phyloP scores from a whole-genome alignment of 2,888 invertebrate species.

The Philaethria dido region DNA sequence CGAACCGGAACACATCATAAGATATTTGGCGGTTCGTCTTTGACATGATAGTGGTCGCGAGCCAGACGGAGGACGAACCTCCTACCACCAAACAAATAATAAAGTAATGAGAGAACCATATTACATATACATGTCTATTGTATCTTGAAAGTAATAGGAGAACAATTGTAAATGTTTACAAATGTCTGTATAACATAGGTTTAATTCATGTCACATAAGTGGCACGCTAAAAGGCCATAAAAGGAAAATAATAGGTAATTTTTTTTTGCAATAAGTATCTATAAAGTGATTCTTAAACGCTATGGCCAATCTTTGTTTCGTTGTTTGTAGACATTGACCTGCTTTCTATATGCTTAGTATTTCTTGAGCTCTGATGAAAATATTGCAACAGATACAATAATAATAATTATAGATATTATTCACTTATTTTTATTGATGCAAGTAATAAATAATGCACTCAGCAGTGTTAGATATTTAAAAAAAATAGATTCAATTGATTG shows the following conservation, averaged over 20 bases:
- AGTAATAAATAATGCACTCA: not conserved
- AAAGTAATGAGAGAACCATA: too few relatives aligned
- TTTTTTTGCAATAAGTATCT: constrained; percentile 6
- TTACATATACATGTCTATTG: too few relatives aligned
- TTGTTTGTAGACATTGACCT: constrained; percentile 61
- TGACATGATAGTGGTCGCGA: too few relatives aligned
- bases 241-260: too few relatives aligned
- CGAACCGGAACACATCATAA: too few relatives aligned
- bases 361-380: constrained; percentile 48
- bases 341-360: constrained; percentile 61
- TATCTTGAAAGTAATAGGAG: too few relatives aligned
- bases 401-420: constrained; percentile 10
- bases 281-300: constrained; percentile 7
- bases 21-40: too few relatives aligned
- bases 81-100: too few relatives aligned
- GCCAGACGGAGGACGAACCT: too few relatives aligned
- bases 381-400: constrained; percentile 24
- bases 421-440: constrained; percentile 16
- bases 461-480: not conserved
- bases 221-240: not conserved
- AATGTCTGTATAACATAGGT: not conserved
- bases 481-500: constrained; percentile 31
- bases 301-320: constrained; percentile 26
- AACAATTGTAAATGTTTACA: not conserved
- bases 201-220: not conserved